A percentile compares a stretch with the other conserved stretches of the same genome.
Evolutionary conservation across 2,888 invertebrate genomes (phyloP).

Genomic region (Pollenia amentaria): DNA sequence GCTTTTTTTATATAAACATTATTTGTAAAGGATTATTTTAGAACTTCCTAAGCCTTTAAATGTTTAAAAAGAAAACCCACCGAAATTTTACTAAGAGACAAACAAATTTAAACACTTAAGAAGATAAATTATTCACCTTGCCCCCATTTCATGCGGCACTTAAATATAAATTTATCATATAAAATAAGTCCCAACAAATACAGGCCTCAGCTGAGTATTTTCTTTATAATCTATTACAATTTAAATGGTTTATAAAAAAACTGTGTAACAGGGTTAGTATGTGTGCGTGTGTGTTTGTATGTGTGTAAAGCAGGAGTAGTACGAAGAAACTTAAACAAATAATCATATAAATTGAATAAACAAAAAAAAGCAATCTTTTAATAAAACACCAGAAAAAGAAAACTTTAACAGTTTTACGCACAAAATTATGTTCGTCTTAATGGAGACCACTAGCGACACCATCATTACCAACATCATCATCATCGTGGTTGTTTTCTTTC

Average conservation of each 20-base stretch:
- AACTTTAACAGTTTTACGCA: background rate
- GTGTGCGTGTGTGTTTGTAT: background rate
- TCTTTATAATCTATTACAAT: conserved; percentile 39
- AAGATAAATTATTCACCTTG: conserved; percentile 35
- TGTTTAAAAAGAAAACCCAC: no score
- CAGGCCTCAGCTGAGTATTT: conserved; percentile 60
- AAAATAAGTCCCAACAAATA: conserved; percentile 13
- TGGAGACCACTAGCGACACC: conserved; percentile 1
- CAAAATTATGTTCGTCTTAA: conserved; percentile 9
- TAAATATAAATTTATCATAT: conserved; percentile 62
- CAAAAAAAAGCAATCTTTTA: background rate
- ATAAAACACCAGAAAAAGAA: background rate
- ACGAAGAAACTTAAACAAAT: conserved; percentile 30
- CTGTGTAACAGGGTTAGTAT: conserved; percentile 11
- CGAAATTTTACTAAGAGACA: background rate
- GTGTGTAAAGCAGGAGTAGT: background rate
- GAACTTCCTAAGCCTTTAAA: no score
- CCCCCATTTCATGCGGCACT: conserved; percentile 26
- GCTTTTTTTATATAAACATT: no score
- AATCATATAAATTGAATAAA: background rate
- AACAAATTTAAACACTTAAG: conserved; percentile 17
- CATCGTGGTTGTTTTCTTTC: conserved; percentile 14
- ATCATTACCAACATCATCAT: conserved; percentile 36
- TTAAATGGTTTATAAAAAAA: conserved; percentile 54
- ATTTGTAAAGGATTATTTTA: no score